Evolutionary conservation across 2,797 vertebrate genomes (phyloP), one percentile per base, ranked within the genome.

Genomic region (Heterohyrax brucei): DNA sequence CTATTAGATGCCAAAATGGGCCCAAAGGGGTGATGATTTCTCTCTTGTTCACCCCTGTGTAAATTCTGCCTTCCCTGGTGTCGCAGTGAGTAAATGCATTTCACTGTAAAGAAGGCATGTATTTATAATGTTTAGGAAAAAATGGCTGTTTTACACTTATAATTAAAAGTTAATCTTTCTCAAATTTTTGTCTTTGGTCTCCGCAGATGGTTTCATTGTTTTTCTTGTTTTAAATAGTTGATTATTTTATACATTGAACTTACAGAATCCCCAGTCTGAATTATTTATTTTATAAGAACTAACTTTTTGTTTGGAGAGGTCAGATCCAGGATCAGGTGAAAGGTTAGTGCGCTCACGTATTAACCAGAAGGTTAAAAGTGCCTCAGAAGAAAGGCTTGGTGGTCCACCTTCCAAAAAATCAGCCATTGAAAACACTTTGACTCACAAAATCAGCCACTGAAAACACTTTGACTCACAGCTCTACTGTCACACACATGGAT

Each of bases 71-170:
- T 92, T 83, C 24, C 13, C 50, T 46, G 12, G 7, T 44, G 19
- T 77, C n/a, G 53, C 21, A 72, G 21, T 8, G 26, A 92, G 88
- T 68, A 10, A 59, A 78, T 82, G 3, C 28, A 75, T 86, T 92
- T 94, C 48, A 77, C 28, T 44, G 24, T 33, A 26, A 79, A 90
- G n/a, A 84, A 5, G n/a, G 46, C 26, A 50, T 24, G 1, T 3
- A 48, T 94, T 86, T 93, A 66, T 19, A 77, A 16, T 59, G 62
- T 94, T 86, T 95, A 72, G 19, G 19, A 84, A 89, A 96, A 89
- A 96, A 95, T 77, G 28, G 0, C 2, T 81, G 70, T 75, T 80
- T 95, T 94, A 94, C 1, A 53, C 14, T 92, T 82, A 30, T 30
- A 2, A 88, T 93, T 94, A n/a, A 59, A 70, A 88, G 93, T 50